Conservation (phyloP, 2,113 vertebrate genomes). For the Syngnathus typhle region DNA sequence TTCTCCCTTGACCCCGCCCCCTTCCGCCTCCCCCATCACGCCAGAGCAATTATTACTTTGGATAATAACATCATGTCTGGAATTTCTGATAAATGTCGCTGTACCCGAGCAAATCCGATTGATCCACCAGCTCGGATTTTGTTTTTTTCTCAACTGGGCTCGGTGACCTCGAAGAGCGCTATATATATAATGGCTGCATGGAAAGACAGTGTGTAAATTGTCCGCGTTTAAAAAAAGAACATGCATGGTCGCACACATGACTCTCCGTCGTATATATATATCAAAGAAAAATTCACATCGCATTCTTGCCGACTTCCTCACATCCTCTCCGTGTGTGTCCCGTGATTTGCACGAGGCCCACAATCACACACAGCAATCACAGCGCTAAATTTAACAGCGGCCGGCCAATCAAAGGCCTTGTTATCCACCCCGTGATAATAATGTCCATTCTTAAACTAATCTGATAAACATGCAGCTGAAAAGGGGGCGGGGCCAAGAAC, state of each 20-base stretch:
- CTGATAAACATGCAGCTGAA: constrained; percentile 64
- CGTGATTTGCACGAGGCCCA: constrained; percentile 50
- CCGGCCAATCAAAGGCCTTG: constrained; percentile 58
- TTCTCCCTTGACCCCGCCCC: constrained; percentile 20
- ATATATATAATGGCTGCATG: background rate
- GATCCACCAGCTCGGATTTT: too few species aligned
- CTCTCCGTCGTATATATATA: background rate
- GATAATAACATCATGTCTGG: background rate
- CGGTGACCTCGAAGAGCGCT: background rate
- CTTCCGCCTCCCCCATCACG: constrained; percentile 7
- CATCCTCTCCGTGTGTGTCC: constrained; percentile 41
- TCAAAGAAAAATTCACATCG: constrained; percentile 13
- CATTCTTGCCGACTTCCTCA: constrained; percentile 18
- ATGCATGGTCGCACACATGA: background rate
- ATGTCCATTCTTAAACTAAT: constrained; percentile 58
- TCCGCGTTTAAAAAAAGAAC: background rate
- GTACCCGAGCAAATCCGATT: too few species aligned
- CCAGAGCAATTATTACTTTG: background rate
- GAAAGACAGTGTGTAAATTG: background rate
- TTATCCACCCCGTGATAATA: constrained; percentile 53
- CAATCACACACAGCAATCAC: constrained; percentile 58
- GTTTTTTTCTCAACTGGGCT: background rate
- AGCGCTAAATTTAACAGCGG: constrained; percentile 64
- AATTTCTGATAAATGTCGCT: background rate
- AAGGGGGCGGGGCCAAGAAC: constrained; percentile 37